Conservation (phyloP, 2,113 vertebrate species). For the Sorex araneus region DNA sequence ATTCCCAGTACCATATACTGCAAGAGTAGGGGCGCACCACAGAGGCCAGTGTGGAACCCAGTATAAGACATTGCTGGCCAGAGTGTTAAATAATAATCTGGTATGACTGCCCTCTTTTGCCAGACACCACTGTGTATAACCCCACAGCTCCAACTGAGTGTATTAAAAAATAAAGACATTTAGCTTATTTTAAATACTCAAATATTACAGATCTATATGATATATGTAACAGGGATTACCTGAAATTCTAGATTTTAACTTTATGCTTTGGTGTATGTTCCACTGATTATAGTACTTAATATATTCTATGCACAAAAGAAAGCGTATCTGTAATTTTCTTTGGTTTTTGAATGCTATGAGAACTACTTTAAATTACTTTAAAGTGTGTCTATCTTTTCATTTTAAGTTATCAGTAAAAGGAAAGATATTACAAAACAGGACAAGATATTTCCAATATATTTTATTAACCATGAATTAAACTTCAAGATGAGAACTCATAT, state of each 20-base stretch:
- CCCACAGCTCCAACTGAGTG: too few species aligned
- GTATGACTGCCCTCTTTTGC: too few species aligned
- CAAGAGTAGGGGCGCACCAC: too few species aligned
- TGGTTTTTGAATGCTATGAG: not conserved
- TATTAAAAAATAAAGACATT: too few species aligned
- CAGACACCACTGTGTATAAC: too few species aligned
- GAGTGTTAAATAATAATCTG: too few species aligned
- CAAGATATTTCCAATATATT: not conserved
- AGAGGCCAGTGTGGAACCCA: too few species aligned
- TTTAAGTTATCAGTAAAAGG: conserved; percentile 16
- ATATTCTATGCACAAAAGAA: conserved; percentile 14
- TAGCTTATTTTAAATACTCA: not conserved
- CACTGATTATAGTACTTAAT: not conserved
- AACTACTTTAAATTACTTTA: not conserved
- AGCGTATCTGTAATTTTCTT: not conserved
- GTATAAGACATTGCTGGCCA: too few species aligned
- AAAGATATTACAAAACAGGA: not conserved
- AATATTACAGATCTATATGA: not conserved
- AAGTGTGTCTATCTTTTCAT: not conserved
- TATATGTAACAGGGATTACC: not conserved
- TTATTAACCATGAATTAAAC: not conserved
- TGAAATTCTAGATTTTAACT: not conserved
- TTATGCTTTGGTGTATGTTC: conserved; percentile 15
- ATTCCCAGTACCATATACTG: too few species aligned
- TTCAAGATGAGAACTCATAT: conserved; percentile 1